Evolutionary conservation across 2,888 invertebrate genomes (phyloP), one percentile per base, ranked within the genome.

Genomic region (Holacanthella duospinosa): DNA sequence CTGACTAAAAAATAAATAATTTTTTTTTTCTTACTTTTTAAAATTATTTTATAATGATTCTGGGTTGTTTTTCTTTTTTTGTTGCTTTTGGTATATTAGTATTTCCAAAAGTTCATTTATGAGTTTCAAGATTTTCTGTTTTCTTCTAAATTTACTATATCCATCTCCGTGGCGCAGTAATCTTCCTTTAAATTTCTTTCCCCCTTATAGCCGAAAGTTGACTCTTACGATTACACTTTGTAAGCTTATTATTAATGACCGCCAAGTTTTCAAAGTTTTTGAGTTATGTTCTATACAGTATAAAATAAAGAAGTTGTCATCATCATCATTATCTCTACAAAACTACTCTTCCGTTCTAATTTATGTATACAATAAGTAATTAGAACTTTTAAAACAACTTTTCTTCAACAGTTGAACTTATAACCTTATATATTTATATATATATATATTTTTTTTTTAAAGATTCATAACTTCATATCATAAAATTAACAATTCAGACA

Each of bases 271-370:
- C 48, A 21, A 21, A 48, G 48, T 48, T 48, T 48, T 16, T 48
- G 48, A 48, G 48, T 48, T 48, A 48, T 48, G 48, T 48, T 48
- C 48, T 48, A 21, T 48, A 48, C 48, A 48, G 48, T 16, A 48
- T 48, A 48, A 48, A 48, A 48, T 48, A 21, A 48, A 48, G 48
- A 48, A 48, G 48, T 48, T 21, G 48, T 48, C 48, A 48, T 48
- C 48, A 48, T 48, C 48, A 48, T 48, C 48, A 48, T 48, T 48
- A 48, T 48, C 48, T 48, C 21, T 21, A 48, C n/a, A 48, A 48
- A 48, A 48, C 48, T 48, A 16, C 48, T 48, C 12, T n/a, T 48
- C 21, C 48, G n/a, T 48, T 21, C 19, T 21, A 48, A n/a, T 48
- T 48, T n/a, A 48, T 48, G 12, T 48, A 48, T 48, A 21, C 4